phyloP scores from a whole-genome alignment of 1,140 invertebrate genomes.

The Drosophila tani region DNA sequence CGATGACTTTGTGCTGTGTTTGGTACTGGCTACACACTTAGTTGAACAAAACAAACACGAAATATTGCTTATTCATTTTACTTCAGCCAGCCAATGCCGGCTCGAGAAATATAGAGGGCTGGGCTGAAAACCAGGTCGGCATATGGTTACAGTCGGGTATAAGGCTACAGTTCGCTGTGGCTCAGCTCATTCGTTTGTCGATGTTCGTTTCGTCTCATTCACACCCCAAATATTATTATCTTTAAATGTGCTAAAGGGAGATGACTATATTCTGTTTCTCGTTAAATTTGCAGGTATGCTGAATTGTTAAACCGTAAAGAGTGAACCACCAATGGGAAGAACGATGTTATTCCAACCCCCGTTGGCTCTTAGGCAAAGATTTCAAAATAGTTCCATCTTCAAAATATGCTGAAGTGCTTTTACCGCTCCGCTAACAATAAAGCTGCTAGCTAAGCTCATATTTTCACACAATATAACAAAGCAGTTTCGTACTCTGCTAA shows the following conservation, averaged over 20 bases:
- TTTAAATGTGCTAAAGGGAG: constrained; percentile 32
- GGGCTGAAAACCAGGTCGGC: constrained; percentile 40
- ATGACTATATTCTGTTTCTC: constrained; percentile 19
- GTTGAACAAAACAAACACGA: constrained; percentile 80
- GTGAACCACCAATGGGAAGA: constrained; percentile 52
- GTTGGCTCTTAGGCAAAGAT: constrained; percentile 37
- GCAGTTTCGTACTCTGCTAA: constrained; percentile 38
- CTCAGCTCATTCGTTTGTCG: constrained; percentile 27
- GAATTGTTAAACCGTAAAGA: constrained; percentile 19
- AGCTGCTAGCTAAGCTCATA: constrained; percentile 62
- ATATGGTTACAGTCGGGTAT: constrained; percentile 12
- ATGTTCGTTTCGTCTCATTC: constrained; percentile 41
- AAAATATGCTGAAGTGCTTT: constrained; percentile 65
- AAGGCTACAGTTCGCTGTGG: constrained; percentile 18
- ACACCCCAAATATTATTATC: background rate
- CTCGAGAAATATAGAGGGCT: constrained; percentile 33
- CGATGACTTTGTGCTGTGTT: constrained; percentile 77
- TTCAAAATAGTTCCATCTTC: constrained; percentile 58
- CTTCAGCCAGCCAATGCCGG: constrained; percentile 59
- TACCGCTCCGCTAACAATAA: constrained; percentile 46
- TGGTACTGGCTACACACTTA: constrained; percentile 80
- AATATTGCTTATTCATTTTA: constrained; percentile 80
- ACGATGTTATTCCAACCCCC: constrained; percentile 56
- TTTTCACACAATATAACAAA: constrained; percentile 73
- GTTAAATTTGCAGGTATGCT: constrained; percentile 12